These are phyloP conservation scores for Folsomia candida DNA, from an alignment of 2,888 invertebrate species.

Conservation along the genomic window DNA sequence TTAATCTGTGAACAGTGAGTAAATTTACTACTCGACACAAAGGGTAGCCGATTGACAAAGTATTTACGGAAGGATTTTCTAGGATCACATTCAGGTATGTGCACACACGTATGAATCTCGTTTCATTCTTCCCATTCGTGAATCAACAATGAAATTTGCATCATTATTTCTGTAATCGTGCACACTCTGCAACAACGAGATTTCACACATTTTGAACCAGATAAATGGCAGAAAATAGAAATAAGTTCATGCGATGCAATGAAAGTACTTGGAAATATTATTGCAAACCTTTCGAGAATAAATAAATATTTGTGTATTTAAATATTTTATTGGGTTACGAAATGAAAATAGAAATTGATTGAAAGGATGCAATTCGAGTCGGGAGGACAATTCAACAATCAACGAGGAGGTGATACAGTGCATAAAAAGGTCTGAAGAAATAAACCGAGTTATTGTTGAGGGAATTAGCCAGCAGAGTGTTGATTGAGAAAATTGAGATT, in stretches of 20 bases:
- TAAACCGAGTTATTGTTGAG: too few species aligned
- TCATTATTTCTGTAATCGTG: conserved; percentile 10
- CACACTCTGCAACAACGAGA: conserved; percentile 32
- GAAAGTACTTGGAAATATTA: too few species aligned
- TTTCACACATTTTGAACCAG: too few species aligned
- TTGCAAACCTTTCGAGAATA: too few species aligned
- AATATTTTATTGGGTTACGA: conserved; percentile 30
- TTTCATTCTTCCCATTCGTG: background rate
- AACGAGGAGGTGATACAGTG: too few species aligned
- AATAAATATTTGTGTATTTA: too few species aligned
- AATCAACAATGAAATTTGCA: background rate
- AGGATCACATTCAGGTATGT: background rate
- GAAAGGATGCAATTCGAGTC: background rate
- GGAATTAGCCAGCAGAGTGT: background rate
- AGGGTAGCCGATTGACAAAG: too few species aligned
- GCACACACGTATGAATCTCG: background rate
- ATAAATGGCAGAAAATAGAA: background rate
- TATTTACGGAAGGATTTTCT: background rate
- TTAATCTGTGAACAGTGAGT: background rate
- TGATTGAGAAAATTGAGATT: background rate
- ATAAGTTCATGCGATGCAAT: background rate
- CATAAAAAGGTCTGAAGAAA: too few species aligned
- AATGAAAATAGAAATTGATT: background rate
- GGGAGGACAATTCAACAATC: background rate
- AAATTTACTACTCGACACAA: background rate